Evolutionary conservation across 2,888 invertebrate genomes (phyloP).

Genomic region (Xestoiulus laeticollis): DNA sequence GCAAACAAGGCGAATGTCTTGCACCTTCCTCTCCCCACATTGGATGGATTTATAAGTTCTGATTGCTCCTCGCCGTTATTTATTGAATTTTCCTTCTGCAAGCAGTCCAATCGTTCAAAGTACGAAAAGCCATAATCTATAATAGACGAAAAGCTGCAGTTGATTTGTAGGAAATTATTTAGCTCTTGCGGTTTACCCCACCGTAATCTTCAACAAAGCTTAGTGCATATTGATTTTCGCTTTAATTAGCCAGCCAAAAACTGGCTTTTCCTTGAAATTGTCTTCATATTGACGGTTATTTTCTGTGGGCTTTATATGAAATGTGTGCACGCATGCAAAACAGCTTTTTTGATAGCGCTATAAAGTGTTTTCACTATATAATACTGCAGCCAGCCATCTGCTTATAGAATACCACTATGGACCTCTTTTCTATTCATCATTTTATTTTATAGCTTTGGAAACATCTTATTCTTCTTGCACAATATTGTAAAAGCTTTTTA

Average conservation of each 20-base stretch:
- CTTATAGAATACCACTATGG: not conserved
- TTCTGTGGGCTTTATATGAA: not conserved
- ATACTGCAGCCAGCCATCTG: conserved; percentile 37
- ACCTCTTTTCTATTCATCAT: not conserved
- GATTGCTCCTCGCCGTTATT: not conserved
- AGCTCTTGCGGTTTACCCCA: not conserved
- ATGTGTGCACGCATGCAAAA: conserved; percentile 24
- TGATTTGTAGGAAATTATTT: not conserved
- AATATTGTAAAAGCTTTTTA: not conserved
- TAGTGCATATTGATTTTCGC: not conserved
- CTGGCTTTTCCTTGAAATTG: not conserved
- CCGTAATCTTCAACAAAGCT: not conserved
- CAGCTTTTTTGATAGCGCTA: conserved; percentile 1
- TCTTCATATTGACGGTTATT: conserved; percentile 9
- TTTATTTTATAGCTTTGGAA: not conserved
- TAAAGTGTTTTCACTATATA: conserved; percentile 29
- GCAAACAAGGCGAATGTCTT: too few species aligned
- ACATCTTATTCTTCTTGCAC: not conserved
- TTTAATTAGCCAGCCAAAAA: conserved; percentile 22
- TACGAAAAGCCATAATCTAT: not conserved
- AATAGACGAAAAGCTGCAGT: not conserved
- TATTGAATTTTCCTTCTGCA: not conserved
- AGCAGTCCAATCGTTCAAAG: not conserved
- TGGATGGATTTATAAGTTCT: not conserved
- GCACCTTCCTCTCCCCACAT: too few species aligned